These are phyloP conservation scores for Periophthalmus magnuspinnatus DNA, from an alignment of 2,797 vertebrate genomes.

Conservation along the genomic window DNA sequence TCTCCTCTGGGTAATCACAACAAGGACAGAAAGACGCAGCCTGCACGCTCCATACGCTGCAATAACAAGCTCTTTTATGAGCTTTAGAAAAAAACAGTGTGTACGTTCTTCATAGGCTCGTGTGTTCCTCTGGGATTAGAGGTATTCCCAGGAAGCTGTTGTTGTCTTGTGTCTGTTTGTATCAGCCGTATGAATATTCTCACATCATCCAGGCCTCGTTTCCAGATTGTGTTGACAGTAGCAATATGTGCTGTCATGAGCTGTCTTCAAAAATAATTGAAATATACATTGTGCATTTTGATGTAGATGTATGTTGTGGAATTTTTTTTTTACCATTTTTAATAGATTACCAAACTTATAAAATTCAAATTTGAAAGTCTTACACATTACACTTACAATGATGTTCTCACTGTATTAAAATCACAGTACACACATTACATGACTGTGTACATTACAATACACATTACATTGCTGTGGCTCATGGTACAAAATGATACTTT, in stretches of 20 bases:
- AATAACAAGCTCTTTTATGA: constrained; percentile 46
- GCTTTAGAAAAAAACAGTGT: constrained; percentile 25
- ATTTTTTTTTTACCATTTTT: too few relatives aligned
- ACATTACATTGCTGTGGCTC: too few relatives aligned
- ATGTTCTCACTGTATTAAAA: too few relatives aligned
- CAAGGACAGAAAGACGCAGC: constrained; percentile 41
- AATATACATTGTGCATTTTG: too few relatives aligned
- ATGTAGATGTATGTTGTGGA: too few relatives aligned
- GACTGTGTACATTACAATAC: too few relatives aligned
- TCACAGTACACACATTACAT: too few relatives aligned
- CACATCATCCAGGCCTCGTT: constrained; percentile 25
- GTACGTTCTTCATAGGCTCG: constrained; percentile 44
- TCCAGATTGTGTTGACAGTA: constrained; percentile 21
- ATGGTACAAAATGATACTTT: too few relatives aligned
- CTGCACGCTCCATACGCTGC: constrained; percentile 34
- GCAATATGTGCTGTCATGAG: background rate
- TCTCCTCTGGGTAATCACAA: constrained; percentile 50
- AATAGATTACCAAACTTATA: too few relatives aligned
- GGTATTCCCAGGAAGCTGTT: constrained; percentile 54
- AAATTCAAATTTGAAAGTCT: too few relatives aligned
- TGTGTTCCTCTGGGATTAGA: constrained; percentile 52
- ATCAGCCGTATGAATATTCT: constrained; percentile 48
- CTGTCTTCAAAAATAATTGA: background rate
- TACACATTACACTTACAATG: too few relatives aligned
- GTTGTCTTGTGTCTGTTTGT: constrained; percentile 42